Evolutionary conservation across 1,140 invertebrate genomes (phyloP).

Genomic region (Diuraphis noxia): DNA sequence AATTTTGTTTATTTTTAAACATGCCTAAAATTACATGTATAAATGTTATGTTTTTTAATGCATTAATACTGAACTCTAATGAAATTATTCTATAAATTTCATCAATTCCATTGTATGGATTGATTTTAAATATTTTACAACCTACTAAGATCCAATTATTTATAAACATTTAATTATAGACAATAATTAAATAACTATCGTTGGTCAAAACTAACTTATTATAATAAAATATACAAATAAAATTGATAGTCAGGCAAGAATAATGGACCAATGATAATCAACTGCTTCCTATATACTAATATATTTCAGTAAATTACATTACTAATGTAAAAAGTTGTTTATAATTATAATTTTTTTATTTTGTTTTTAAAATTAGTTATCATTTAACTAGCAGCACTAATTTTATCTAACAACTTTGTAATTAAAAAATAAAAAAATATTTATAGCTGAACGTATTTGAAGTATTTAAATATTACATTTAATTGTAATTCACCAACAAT

Average conservation of each 20-base stretch:
- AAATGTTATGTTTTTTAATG: background rate
- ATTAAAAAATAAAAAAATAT: no score
- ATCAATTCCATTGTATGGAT: background rate
- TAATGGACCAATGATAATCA: background rate
- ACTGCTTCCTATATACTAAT: no score
- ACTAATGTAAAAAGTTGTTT: no score
- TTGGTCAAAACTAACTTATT: background rate
- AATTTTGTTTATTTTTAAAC: constrained; percentile 34
- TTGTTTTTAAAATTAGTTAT: no score
- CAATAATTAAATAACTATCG: background rate
- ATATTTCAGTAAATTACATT: background rate
- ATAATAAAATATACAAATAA: background rate
- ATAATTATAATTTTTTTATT: no score
- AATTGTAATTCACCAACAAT: background rate
- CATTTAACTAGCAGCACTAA: no score
- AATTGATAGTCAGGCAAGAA: background rate
- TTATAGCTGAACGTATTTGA: no score
- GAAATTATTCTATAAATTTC: background rate
- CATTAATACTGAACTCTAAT: background rate
- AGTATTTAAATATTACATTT: background rate
- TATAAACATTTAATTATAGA: background rate
- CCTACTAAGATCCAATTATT: background rate
- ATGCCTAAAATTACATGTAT: background rate
- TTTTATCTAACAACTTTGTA: no score
- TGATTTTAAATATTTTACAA: background rate